A percentile compares a stretch with the other conserved stretches of the same genome.
phyloP scores from a whole-genome alignment of 2,113 vertebrate genomes.

The Nothobranchius kuhntae region DNA sequence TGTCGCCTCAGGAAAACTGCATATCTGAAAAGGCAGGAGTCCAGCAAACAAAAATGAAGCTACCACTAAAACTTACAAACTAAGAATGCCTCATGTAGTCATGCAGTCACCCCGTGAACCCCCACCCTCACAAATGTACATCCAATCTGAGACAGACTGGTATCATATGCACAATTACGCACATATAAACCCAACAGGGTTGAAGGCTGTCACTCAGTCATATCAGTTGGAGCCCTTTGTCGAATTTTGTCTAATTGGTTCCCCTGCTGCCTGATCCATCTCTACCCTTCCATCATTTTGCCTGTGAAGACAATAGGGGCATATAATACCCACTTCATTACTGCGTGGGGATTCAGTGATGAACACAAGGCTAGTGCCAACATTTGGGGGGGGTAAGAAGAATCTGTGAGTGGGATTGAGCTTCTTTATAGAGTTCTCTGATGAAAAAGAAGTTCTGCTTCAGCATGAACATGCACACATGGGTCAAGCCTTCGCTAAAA shows the following conservation, averaged over 20 bases:
- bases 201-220: slow-evolving; percentile 76
- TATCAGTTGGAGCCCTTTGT: slow-evolving; percentile 80
- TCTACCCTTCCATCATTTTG: slow-evolving; percentile 74
- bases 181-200: slow-evolving; percentile 34
- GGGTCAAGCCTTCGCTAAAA: background rate
- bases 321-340: slow-evolving; percentile 76
- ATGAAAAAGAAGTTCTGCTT: slow-evolving; percentile 41
- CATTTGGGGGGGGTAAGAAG: slow-evolving; percentile 36
- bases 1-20: slow-evolving; percentile 44
- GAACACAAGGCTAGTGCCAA: slow-evolving; percentile 53
- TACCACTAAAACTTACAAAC: background rate
- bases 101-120: slow-evolving; percentile 14
- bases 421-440: slow-evolving; percentile 36
- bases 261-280: slow-evolving; percentile 73
- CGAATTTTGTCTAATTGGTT: slow-evolving; percentile 82
- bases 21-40: slow-evolving; percentile 33
- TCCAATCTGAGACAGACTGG: slow-evolving; percentile 7
- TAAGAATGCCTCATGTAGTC: background rate
- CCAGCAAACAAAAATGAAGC: slow-evolving; percentile 6
- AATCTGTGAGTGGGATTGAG: slow-evolving; percentile 57
- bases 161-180: background rate
- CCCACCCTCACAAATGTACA: background rate
- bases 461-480: slow-evolving; percentile 18
- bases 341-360: slow-evolving; percentile 67
- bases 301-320: slow-evolving; percentile 70